phyloP scores from a whole-genome alignment of 2,797 vertebrate genomes.

The Acestrorhynchus altus region DNA sequence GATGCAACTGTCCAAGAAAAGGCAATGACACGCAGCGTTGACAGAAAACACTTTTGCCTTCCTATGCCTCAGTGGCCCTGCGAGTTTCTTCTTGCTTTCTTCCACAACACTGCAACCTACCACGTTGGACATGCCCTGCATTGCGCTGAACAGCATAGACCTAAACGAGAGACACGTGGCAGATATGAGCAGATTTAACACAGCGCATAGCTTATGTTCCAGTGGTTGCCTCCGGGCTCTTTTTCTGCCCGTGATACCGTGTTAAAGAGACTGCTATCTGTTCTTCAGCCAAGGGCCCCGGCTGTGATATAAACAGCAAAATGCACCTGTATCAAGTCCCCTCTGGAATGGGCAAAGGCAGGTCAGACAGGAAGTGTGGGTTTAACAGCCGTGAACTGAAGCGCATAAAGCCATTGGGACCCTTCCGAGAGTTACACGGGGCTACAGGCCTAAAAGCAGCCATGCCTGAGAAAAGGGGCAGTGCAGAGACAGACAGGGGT shows the following conservation, averaged over 20 bases:
- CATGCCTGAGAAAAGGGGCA: not conserved
- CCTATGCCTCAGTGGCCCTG: conserved; percentile 39
- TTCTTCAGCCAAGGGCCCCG: conserved; percentile 36
- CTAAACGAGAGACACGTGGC: conserved; percentile 34
- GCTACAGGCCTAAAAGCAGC: conserved; percentile 13
- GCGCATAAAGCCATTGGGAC: conserved; percentile 26
- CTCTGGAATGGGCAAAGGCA: conserved; percentile 24
- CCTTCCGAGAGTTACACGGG: conserved; percentile 17
- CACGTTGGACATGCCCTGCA: conserved; percentile 37
- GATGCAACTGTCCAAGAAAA: not conserved
- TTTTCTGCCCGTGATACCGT: conserved; percentile 18
- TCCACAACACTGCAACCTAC: conserved; percentile 31
- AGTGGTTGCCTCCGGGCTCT: conserved; percentile 23
- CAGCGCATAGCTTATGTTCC: conserved; percentile 35
- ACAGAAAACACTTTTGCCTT: conserved; percentile 42
- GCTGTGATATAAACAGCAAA: conserved; percentile 41
- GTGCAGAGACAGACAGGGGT: not conserved
- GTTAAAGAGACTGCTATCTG: conserved; percentile 44
- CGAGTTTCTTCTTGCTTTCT: conserved; percentile 10
- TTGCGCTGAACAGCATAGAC: conserved; percentile 42
- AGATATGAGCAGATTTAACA: conserved; percentile 33
- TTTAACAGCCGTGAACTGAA: conserved; percentile 41
- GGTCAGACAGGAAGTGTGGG: conserved; percentile 39
- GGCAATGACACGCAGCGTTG: conserved; percentile 37
- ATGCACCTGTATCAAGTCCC: conserved; percentile 36